Base-by-base conservation (phyloP, 1,140 invertebrate species). In the Onthophagus taurus region DNA sequence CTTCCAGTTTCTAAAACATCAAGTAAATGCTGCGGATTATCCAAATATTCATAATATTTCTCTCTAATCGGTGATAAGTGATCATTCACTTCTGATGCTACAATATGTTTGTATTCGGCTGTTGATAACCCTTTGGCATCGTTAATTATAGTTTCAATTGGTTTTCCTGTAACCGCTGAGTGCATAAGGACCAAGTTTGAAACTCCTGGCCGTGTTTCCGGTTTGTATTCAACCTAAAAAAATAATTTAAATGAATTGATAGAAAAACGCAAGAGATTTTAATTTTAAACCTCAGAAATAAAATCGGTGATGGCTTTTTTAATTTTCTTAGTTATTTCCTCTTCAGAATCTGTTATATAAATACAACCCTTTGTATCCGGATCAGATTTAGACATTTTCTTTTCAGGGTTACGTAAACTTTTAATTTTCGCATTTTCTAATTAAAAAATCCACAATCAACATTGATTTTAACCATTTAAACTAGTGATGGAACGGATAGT, bases 371-470 rank as follows among this genome's bases (percentile, higher is more conserved):
- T 85, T 1, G 71, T 54, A 71, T 91, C 81, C 0, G 67, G 49
- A 52, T 93, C 85, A 0, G 95, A 98, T 70, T 99, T 99, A 4
- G 95, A 98, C 96, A 99, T 99, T 72, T 99, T 99, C 57, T 87
- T 85, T 0, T 58, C 57, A 1, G 94, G 88, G 58, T 93, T 78
- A 24, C 86, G 71, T 11, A 97, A 65, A 61, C 87, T 94, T 57
- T 78, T 78, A 13, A 96, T 69, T 29, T 86, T 71, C 6, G 72
- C 70, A 45, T n/a, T 47, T 17, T 38, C 45, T 35, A n/a, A n/a
- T n/a, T n/a, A n/a, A n/a, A n/a, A n/a, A n/a, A n/a, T n/a, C n/a
- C n/a, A n/a, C n/a, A n/a, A n/a, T n/a, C n/a, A n/a, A n/a, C n/a
- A n/a, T n/a, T n/a, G n/a, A n/a, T n/a, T n/a, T n/a, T n/a, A n/a